phyloP scores from a whole-genome alignment of 2,797 vertebrate genomes.

The Bryconaethiops microstoma region DNA sequence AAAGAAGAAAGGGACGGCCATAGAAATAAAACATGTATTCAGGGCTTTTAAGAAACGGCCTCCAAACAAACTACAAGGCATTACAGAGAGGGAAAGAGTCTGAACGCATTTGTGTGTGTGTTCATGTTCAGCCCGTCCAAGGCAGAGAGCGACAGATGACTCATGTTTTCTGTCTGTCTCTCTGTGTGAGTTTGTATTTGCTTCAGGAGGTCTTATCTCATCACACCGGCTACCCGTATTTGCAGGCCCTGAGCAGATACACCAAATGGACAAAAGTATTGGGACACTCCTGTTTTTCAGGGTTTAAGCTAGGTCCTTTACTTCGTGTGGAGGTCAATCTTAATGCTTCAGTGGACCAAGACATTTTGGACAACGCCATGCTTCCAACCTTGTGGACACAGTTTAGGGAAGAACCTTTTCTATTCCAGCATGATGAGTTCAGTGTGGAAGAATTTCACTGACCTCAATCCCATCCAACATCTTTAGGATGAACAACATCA shows the following conservation, averaged over 20 bases:
- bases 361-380: too few relatives aligned
- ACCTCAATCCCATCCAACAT: too few relatives aligned
- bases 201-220: neutral
- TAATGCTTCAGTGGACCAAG: too few relatives aligned
- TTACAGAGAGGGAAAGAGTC: neutral
- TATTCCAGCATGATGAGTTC: too few relatives aligned
- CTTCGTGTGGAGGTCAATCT: too few relatives aligned
- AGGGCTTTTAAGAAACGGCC: conserved; percentile 2
- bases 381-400: too few relatives aligned
- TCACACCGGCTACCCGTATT: neutral
- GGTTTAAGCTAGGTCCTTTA: too few relatives aligned
- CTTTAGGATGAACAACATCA: too few relatives aligned
- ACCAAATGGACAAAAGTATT: too few relatives aligned
- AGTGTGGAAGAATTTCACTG: too few relatives aligned
- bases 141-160: neutral
- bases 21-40: neutral
- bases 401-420: too few relatives aligned
- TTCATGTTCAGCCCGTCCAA: neutral
- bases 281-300: too few relatives aligned
- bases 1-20: conserved; percentile 19
- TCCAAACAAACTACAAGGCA: conserved; percentile 32
- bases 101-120: neutral
- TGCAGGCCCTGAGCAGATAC: neutral
- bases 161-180: conserved; percentile 1
- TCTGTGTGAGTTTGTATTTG: neutral